Percentiles rank a stretch among this genome's conserved stretches.
phyloP scores from a whole-genome alignment of 2,113 vertebrate species.

The Todiramphus saurophagus region DNA sequence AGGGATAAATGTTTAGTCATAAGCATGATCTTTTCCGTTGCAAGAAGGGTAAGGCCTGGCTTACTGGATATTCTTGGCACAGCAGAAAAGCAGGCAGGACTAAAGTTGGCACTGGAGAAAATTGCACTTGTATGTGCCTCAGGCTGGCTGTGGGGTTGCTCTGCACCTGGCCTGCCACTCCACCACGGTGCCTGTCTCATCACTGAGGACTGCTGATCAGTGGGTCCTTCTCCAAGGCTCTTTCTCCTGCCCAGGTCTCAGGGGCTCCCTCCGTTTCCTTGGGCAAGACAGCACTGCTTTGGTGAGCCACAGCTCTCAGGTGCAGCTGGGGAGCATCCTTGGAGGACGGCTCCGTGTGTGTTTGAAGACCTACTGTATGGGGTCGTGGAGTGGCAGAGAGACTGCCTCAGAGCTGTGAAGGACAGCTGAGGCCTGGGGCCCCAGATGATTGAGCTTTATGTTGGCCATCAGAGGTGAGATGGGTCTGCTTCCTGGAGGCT shows the following conservation, averaged over 20 bases:
- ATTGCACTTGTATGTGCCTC: neutral
- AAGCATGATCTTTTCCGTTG: neutral
- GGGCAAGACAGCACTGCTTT: fast-evolving
- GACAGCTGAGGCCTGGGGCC: neutral
- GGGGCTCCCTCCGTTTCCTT: neutral
- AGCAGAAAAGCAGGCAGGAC: neutral
- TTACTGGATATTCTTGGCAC: conserved; percentile 12
- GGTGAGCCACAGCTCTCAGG: neutral
- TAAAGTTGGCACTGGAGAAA: neutral
- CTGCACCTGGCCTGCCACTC: neutral
- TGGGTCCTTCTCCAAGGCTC: neutral
- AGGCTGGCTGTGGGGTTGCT: neutral
- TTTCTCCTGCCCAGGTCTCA: neutral
- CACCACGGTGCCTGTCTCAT: neutral
- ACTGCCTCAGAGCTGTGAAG: neutral
- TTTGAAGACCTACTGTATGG: neutral
- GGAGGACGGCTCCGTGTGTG: neutral
- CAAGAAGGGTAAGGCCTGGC: neutral
- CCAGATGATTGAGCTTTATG: neutral
- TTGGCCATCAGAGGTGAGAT: neutral
- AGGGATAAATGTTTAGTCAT: conserved; percentile 11
- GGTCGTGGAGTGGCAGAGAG: neutral
- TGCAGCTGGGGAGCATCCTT: neutral
- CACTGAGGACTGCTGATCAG: neutral
- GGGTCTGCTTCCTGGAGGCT: neutral